Percentiles rank a stretch among this genome's conserved stretches.
These are phyloP conservation scores for Hemibagrus wyckioides DNA, from an alignment of 2,113 vertebrate species.

Conservation along the genomic window DNA sequence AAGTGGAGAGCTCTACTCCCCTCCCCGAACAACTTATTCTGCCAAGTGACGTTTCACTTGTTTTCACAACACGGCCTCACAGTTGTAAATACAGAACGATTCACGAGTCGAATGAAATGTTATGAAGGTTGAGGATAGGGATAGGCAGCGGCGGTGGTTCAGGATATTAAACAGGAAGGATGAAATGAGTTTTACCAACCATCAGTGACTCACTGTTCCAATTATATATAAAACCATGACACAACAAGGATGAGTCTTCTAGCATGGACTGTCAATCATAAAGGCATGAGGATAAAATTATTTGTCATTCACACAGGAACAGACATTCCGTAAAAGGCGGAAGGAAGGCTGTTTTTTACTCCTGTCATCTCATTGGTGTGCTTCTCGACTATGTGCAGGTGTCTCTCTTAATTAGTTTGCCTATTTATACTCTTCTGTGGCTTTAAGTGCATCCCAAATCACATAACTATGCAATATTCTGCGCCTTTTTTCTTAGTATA, in stretches of 20 bases:
- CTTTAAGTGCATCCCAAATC: neutral
- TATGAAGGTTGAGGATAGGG: neutral
- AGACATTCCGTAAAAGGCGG: neutral
- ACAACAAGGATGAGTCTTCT: neutral
- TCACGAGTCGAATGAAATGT: neutral
- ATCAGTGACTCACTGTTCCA: neutral
- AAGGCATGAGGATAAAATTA: neutral
- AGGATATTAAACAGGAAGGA: neutral
- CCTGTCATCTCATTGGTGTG: neutral
- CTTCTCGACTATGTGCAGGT: neutral
- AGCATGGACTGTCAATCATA: neutral
- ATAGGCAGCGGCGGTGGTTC: neutral
- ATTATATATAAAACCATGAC: neutral
- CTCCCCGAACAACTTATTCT: conserved; percentile 15
- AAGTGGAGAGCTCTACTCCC: conserved; percentile 5
- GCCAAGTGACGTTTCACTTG: conserved; percentile 18
- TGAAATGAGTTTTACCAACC: neutral
- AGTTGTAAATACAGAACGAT: neutral
- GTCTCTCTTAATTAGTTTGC: neutral
- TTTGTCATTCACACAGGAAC: neutral
- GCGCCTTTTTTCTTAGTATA: too few species aligned
- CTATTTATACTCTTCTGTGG: neutral
- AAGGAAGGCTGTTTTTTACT: neutral
- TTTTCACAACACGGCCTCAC: neutral
- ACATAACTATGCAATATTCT: too few species aligned